These are phyloP conservation scores for Drosophila teissieri DNA, from an alignment of 1,140 invertebrate species.

Conservation along the genomic window DNA sequence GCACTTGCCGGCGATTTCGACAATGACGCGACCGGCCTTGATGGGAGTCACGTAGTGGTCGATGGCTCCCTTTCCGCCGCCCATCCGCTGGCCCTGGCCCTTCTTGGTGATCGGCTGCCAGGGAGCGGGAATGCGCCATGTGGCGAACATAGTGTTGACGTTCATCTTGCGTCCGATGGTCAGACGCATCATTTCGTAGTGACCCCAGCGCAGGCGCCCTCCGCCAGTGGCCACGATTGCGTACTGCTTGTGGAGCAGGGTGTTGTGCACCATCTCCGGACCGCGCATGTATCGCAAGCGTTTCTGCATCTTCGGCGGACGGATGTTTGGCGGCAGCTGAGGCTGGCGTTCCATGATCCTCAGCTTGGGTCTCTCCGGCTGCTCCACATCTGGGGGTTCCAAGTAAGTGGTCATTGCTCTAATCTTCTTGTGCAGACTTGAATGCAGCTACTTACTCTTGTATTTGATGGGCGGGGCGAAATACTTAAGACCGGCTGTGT, in stretches of 20 bases:
- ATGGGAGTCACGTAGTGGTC: slow-evolving; percentile 98
- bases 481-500: slow-evolving; percentile 87
- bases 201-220: slow-evolving; percentile 91
- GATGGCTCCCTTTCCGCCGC: slow-evolving; percentile 98
- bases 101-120: slow-evolving; percentile 98
- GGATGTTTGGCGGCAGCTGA: slow-evolving; percentile 87
- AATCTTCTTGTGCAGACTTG: too few species aligned
- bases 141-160: slow-evolving; percentile 93
- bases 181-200: slow-evolving; percentile 95
- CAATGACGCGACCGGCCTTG: slow-evolving; percentile 94
- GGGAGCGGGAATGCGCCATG: slow-evolving; percentile 96
- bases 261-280: slow-evolving; percentile 93
- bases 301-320: slow-evolving; percentile 93
- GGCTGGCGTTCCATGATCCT: slow-evolving; percentile 90
- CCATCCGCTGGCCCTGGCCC: slow-evolving; percentile 95
- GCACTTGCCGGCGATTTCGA: slow-evolving; percentile 96
- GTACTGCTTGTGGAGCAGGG: slow-evolving; percentile 94
- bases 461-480: slow-evolving; percentile 87
- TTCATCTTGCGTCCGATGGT: slow-evolving; percentile 90
- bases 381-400: slow-evolving; percentile 87
- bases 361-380: slow-evolving; percentile 90
- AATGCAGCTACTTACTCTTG: slow-evolving; percentile 85
- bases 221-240: slow-evolving; percentile 95
- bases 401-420: too few species aligned
- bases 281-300: slow-evolving; percentile 93